Conservation (phyloP, 2,113 vertebrate species). For the Edolisoma coerulescens region DNA sequence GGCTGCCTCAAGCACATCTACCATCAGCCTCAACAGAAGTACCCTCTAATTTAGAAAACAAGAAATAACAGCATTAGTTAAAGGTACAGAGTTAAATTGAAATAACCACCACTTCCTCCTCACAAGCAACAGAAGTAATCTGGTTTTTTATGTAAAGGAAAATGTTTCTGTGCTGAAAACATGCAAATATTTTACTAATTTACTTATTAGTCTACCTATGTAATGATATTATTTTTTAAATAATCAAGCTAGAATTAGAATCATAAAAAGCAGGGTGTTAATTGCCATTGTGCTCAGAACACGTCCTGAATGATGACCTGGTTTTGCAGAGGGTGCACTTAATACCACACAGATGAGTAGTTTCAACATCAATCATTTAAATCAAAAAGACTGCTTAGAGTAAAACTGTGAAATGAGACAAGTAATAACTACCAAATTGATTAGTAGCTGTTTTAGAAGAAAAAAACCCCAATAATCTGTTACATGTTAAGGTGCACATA, state of each 20-base stretch:
- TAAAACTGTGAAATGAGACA: not conserved
- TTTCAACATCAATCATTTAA: not conserved
- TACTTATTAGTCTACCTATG: not conserved
- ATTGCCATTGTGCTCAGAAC: not conserved
- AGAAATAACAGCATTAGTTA: slow-evolving; percentile 31
- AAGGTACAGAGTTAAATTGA: not conserved
- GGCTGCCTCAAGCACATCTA: not conserved
- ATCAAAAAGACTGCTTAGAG: not conserved
- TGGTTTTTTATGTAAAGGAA: not conserved
- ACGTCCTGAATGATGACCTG: not conserved
- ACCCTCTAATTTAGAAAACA: not conserved
- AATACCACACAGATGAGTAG: not conserved
- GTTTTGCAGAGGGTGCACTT: not conserved
- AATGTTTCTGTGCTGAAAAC: not conserved
- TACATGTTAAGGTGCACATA: not conserved
- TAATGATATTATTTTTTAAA: not conserved
- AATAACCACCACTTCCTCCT: slow-evolving; percentile 45
- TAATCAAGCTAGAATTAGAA: not conserved
- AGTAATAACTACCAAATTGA: not conserved
- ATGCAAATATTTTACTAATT: not conserved
- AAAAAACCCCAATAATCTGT: not conserved
- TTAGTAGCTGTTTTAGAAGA: not conserved
- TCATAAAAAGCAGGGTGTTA: not conserved
- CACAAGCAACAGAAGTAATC: not conserved
- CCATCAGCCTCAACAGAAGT: not conserved